These are phyloP conservation scores for Drosophila pandora DNA, from an alignment of 1,140 invertebrate species.

Conservation along the genomic window DNA sequence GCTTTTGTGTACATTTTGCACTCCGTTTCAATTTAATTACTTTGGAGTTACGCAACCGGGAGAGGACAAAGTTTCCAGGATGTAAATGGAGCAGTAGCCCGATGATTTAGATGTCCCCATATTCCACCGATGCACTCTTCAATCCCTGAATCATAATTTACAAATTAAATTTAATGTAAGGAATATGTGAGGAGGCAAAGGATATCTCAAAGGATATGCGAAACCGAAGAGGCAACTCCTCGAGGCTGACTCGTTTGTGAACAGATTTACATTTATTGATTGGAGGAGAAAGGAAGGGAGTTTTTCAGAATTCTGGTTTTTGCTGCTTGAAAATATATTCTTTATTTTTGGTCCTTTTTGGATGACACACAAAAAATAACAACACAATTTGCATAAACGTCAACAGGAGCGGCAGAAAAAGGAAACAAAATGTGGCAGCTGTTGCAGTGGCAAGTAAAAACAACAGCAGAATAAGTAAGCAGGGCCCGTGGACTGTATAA, in stretches of 20 bases:
- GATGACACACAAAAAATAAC: constrained; percentile 70
- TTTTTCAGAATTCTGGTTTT: constrained; percentile 49
- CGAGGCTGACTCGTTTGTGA: constrained; percentile 23
- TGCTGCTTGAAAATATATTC: background rate
- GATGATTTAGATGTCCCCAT: constrained; percentile 39
- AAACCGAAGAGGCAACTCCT: background rate
- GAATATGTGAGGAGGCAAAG: background rate
- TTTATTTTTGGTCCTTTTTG: constrained; percentile 20
- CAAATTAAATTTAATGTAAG: constrained; percentile 66
- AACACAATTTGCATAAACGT: constrained; percentile 75
- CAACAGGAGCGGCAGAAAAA: constrained; percentile 32
- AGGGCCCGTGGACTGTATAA: constrained; percentile 9
- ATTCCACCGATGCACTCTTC: constrained; percentile 12
- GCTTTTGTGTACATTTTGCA: constrained; percentile 67
- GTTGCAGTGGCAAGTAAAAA: constrained; percentile 59
- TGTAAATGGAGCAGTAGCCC: constrained; percentile 38
- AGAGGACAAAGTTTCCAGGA: constrained; percentile 63
- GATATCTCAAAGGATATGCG: constrained; percentile 2
- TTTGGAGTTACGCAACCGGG: constrained; percentile 71
- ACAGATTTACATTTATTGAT: constrained; percentile 69
- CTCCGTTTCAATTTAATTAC: constrained; percentile 77
- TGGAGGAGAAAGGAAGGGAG: constrained; percentile 16
- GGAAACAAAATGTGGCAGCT: constrained; percentile 56
- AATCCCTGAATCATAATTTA: constrained; percentile 67
- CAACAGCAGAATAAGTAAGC: constrained; percentile 58